A percentile compares a stretch with the other conserved stretches of the same genome.
phyloP scores from a whole-genome alignment of 1,140 invertebrate genomes.

The Aradophagus sp. region DNA sequence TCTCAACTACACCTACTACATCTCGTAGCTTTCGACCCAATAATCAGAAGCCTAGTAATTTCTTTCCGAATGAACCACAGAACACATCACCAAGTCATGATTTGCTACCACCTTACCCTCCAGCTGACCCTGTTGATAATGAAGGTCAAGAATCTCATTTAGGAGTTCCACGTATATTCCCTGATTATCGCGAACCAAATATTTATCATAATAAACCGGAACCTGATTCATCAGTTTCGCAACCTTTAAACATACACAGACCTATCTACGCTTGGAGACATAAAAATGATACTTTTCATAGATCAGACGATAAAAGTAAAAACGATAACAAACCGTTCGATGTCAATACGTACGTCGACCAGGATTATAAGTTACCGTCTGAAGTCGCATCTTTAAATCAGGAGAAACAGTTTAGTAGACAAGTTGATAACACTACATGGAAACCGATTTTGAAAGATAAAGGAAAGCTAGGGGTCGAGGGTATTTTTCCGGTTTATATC shows the following conservation, averaged over 20 bases:
- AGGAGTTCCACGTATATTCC: conserved; percentile 8
- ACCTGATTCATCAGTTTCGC: background rate
- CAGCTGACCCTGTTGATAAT: conserved; percentile 4
- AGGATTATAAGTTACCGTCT: conserved; percentile 24
- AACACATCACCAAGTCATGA: too few species aligned
- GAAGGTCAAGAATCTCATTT: conserved; percentile 33
- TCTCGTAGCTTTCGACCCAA: too few species aligned
- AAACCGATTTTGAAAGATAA: conserved; percentile 4
- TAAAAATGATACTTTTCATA: background rate
- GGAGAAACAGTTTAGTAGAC: conserved; percentile 17
- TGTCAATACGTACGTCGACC: conserved; percentile 46
- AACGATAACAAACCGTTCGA: conserved; percentile 10
- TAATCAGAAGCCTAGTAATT: too few species aligned
- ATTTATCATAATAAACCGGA: conserved; percentile 23
- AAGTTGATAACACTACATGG: conserved; percentile 18
- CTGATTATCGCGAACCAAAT: conserved; percentile 22
- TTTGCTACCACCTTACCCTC: conserved; percentile 11
- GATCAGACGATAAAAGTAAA: too few species aligned
- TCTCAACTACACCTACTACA: too few species aligned
- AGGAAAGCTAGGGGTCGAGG: background rate
- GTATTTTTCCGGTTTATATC: conserved; percentile 12
- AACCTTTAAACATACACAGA: too few species aligned
- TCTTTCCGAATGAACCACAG: too few species aligned
- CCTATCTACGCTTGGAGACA: conserved; percentile 2
- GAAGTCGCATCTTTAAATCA: conserved; percentile 16